Conservation (phyloP, 2,888 invertebrate genomes). For the Trachelus iudaicus region DNA sequence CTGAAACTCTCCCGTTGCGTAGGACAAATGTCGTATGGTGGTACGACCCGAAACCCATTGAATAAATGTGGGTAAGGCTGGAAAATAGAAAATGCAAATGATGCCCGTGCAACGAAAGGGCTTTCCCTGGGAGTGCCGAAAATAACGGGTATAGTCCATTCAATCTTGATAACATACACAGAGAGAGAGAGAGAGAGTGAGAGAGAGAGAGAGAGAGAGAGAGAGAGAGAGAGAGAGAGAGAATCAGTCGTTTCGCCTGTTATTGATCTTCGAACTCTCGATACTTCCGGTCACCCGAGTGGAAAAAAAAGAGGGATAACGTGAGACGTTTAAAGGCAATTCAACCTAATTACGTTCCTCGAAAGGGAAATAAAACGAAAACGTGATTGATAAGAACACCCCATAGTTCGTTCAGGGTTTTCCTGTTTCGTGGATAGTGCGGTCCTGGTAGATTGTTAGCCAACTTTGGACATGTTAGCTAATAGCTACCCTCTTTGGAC, state of each 20-base stretch:
- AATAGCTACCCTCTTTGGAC: slow-evolving; percentile 33
- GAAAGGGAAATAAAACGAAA: slow-evolving; percentile 17
- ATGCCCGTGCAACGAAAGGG: not conserved
- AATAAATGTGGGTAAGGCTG: not conserved
- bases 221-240: not conserved
- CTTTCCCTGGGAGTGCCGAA: too few relatives aligned
- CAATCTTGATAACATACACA: not conserved
- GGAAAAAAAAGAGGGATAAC: not conserved
- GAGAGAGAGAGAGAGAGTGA: slow-evolving; percentile 10
- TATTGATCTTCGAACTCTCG: not conserved
- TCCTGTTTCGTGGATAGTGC: not conserved
- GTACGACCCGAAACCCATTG: not conserved
- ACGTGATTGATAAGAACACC: slow-evolving; percentile 46
- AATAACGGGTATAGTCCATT: not conserved
- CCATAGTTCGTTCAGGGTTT: not conserved
- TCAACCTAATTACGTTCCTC: slow-evolving; percentile 33
- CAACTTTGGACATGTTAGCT: slow-evolving; percentile 35
- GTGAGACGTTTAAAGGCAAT: slow-evolving; percentile 37
- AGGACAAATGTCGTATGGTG: not conserved
- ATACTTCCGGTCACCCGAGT: not conserved
- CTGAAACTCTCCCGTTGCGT: not conserved
- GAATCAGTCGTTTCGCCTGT: not conserved
- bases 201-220: not conserved
- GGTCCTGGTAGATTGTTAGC: slow-evolving; percentile 15
- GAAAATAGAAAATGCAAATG: not conserved